These are phyloP conservation scores for Lagorchestes hirsutus DNA, from an alignment of 2,797 vertebrate genomes.

Conservation along the genomic window DNA sequence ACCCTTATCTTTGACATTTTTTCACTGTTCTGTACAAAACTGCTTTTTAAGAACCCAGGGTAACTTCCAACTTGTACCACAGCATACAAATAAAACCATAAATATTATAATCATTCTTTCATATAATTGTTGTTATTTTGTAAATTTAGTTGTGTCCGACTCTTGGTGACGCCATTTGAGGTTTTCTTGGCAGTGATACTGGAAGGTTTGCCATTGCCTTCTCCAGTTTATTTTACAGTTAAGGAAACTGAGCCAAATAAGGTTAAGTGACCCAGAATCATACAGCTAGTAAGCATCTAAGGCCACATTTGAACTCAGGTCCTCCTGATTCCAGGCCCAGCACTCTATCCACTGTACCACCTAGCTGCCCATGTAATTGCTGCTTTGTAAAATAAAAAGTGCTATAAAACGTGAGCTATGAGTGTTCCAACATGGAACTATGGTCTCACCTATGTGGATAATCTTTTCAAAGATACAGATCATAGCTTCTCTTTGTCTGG, in stretches of 20 bases:
- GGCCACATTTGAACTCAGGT: no score
- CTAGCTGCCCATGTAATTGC: not conserved
- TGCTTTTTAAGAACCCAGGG: no score
- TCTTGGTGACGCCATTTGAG: not conserved
- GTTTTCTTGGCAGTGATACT: not conserved
- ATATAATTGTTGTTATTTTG: not conserved
- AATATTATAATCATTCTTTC: no score
- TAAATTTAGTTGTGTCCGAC: not conserved
- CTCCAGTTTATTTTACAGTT: not conserved
- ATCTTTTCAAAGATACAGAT: not conserved
- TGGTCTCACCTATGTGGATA: not conserved
- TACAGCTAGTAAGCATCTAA: not conserved
- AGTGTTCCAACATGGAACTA: no score
- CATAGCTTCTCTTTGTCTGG: not conserved
- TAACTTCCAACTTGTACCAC: no score
- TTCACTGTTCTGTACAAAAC: no score
- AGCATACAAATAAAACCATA: no score
- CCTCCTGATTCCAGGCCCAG: not conserved
- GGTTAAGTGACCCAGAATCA: not conserved
- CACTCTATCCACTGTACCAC: not conserved
- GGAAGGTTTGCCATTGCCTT: not conserved
- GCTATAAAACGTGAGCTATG: not conserved
- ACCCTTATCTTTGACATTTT: no score
- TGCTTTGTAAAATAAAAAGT: not conserved
- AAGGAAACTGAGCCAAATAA: not conserved